Evolutionary conservation across 2,113 vertebrate genomes (phyloP).

Genomic region (Paradoxurus hermaphroditus): DNA sequence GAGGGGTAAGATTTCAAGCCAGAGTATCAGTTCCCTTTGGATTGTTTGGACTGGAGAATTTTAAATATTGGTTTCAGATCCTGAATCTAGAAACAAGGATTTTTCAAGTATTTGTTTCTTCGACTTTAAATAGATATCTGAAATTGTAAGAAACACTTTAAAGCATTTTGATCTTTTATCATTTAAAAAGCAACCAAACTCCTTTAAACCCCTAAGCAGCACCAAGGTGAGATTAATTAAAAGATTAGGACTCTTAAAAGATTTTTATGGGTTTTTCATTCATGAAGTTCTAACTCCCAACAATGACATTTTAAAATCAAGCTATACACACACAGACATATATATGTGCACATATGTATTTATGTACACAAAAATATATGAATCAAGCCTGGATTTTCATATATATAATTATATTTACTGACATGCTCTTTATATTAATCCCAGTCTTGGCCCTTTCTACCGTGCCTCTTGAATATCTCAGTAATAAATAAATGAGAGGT

Average conservation of each 20-base stretch:
- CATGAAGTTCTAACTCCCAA: conserved; percentile 56
- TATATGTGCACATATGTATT: too few species aligned
- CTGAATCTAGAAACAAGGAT: neutral
- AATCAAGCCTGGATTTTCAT: neutral
- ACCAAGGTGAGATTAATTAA: conserved; percentile 78
- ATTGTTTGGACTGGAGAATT: neutral
- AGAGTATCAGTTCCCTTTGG: rapidly evolving
- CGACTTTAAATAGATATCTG: conserved; percentile 3
- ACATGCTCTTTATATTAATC: neutral
- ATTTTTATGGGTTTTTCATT: conserved; percentile 66
- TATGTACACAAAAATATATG: neutral
- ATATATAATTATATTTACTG: neutral
- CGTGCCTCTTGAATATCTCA: conserved; percentile 24
- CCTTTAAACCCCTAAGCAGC: conserved; percentile 59
- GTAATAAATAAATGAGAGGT: conserved; percentile 49
- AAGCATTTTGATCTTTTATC: conserved; percentile 67
- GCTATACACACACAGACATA: neutral
- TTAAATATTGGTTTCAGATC: neutral
- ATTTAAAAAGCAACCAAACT: conserved; percentile 68
- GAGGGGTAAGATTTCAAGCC: neutral
- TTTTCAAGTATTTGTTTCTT: neutral
- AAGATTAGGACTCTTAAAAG: conserved; percentile 64
- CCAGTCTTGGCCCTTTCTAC: conserved; percentile 23
- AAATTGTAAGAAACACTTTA: conserved; percentile 61
- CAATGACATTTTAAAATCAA: conserved; percentile 49